Conservation (phyloP, 1,140 invertebrate species). For the Akabosia matsudoensis region DNA sequence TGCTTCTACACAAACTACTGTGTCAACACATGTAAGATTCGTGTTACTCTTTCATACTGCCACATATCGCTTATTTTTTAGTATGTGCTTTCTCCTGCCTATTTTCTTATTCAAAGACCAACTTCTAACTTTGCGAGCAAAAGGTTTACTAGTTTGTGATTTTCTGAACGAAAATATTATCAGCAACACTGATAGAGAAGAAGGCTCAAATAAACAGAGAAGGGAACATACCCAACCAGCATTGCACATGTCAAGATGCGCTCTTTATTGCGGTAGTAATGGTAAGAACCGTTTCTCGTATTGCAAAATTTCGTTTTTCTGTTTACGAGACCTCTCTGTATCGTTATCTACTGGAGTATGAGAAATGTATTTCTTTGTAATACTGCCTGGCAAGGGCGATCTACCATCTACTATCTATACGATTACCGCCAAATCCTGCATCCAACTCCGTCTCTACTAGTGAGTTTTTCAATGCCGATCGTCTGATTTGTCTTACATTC, state of each 20-base stretch:
- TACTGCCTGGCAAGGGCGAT: background rate
- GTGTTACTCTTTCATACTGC: background rate
- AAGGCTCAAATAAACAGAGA: background rate
- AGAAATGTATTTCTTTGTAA: background rate
- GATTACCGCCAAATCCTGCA: too few species aligned
- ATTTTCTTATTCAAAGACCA: background rate
- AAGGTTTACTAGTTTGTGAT: background rate
- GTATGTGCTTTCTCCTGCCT: background rate
- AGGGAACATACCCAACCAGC: background rate
- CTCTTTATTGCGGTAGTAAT: too few species aligned
- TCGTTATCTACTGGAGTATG: too few species aligned
- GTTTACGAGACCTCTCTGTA: background rate
- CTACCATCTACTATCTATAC: too few species aligned
- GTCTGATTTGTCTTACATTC: too few species aligned
- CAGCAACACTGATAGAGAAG: background rate
- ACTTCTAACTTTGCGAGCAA: background rate
- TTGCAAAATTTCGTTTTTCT: background rate
- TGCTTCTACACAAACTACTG: background rate
- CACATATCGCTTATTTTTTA: too few species aligned
- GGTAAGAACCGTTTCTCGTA: background rate
- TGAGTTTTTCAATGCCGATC: too few species aligned
- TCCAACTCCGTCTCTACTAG: too few species aligned
- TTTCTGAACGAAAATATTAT: background rate
- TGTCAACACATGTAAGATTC: background rate
- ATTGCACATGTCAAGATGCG: slow-evolving; percentile 41